Evolutionary conservation across 2,797 vertebrate species (phyloP).

Genomic region (Macropus fuliginosus): DNA sequence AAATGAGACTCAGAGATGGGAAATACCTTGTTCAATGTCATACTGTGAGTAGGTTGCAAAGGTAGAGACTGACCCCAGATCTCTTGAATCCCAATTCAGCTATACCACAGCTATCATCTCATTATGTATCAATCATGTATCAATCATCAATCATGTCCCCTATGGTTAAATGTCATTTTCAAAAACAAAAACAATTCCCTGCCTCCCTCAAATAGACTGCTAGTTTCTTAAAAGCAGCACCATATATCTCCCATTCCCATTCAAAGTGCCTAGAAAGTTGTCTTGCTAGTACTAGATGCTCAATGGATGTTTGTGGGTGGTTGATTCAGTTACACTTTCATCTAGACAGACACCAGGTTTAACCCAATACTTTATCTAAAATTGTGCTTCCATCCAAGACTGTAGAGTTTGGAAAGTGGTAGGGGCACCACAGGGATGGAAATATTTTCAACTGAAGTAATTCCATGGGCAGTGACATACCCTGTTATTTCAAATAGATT

Average conservation of each 20-base stretch:
- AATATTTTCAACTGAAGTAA: background rate
- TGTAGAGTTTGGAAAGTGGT: background rate
- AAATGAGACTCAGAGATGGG: background rate
- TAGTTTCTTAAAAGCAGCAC: background rate
- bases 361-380: background rate
- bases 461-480: background rate
- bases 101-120: background rate
- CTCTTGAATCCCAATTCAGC: background rate
- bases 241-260: background rate
- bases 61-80: background rate
- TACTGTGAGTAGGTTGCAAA: background rate
- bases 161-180: background rate
- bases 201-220: background rate
- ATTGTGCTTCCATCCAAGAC: too few relatives aligned
- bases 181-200: background rate
- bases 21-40: background rate
- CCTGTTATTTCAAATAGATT: background rate
- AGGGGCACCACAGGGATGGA: background rate
- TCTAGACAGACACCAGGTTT: background rate
- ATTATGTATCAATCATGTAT: background rate
- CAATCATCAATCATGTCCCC: background rate
- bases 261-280: background rate
- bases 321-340: background rate
- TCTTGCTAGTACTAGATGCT: background rate
- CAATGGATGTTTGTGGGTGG: background rate